Evolutionary conservation across 2,797 vertebrate species (phyloP), one percentile per base, ranked within the genome.

Genomic region (Spea hammondii): DNA sequence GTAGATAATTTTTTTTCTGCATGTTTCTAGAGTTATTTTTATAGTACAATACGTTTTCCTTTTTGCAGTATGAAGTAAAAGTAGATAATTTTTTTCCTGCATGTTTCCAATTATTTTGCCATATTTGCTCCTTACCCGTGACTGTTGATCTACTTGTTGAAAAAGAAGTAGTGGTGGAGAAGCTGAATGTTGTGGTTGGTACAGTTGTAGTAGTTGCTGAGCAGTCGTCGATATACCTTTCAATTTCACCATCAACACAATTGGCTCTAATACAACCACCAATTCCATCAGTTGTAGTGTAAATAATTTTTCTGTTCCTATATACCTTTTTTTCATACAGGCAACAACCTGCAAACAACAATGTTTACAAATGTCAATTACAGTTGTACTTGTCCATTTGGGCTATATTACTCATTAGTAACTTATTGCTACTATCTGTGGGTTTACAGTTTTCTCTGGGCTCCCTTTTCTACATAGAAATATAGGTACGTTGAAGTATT

Each of bases 271-370:
- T 44, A 76, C 92, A 93, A 84, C 86, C 90, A 0, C 92, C 92
- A 0, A 85, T 85, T 66, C 90, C 91, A 5, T 93, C 92, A 0
- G 91, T 89, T 1, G 90, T 93, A 60, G 84, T 90, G 85, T 93
- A 93, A 86, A 93, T 86, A 17, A 89, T 65, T 0, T 91, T 88
- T 10, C 77, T 69, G 0, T 87, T 86, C 70, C 72, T 48, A 48
- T 89, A 92, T 9, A 5, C 86, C 0, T 53, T 84, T 12, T 10
- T 87, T 81, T 89, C 88, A 5, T 93, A 93, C 74, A 68, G 46
- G 76, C 92, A 93, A 1, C 74, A 57, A 78, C 89, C 93, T 80
- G 88, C 89, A 92, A 80, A 62, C 14, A 62, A 14, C n/a, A 54
- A 6, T 17, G n/a, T 62, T 1, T 62, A 62, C 32, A 14, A 62